Base-by-base conservation (phyloP, 2,797 vertebrate species). In the Australoheros facetus region DNA sequence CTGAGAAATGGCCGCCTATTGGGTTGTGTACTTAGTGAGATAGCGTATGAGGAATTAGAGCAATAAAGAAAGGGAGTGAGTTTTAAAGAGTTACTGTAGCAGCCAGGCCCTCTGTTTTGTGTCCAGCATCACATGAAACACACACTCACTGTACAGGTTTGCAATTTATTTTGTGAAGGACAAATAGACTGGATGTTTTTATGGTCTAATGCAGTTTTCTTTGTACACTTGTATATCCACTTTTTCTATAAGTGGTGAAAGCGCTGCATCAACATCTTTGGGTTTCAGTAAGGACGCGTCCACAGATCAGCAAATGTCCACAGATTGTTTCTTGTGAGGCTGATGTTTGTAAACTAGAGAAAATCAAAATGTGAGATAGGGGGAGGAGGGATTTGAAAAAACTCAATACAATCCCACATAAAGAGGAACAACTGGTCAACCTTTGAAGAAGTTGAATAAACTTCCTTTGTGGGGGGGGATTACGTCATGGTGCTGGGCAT, bases 11-110 rank as follows among this genome's bases (percentile, higher is more conserved):
- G 37, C 57, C 8, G 14, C 72, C 69, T 72, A 54, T 62, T 64
- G 51, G 14, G 11, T 6, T 88, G 75, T 93, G 73, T 85, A 59
- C 90, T 81, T 58, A 80, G 64, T 3, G 56, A 75, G 81, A 78
- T 78, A 71, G 21, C 13, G 7, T 71, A 75, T 21, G 4, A 17
- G 26, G 34, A 77, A 62, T 26, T 66, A 21, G 3, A 1, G 56
- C 70, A 70, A 58, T 88, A 87, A 87, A 84, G 45, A 26, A 17
- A 37, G 39, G 21, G 69, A 56, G 56, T 3, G 37, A 54, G 56
- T 42, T 83, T 77, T 74, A 32, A 77, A 57, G 53, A 77, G 64
- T n/a, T 51, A 56, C 42, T 45, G 32, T 9, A 16, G 1, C 64
- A 51, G 64, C 23, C 11, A 14, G 11, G 13, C 4, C 32, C 32